Evolutionary conservation across 2,888 invertebrate genomes (phyloP).

Genomic region (Tinea semifulvella): DNA sequence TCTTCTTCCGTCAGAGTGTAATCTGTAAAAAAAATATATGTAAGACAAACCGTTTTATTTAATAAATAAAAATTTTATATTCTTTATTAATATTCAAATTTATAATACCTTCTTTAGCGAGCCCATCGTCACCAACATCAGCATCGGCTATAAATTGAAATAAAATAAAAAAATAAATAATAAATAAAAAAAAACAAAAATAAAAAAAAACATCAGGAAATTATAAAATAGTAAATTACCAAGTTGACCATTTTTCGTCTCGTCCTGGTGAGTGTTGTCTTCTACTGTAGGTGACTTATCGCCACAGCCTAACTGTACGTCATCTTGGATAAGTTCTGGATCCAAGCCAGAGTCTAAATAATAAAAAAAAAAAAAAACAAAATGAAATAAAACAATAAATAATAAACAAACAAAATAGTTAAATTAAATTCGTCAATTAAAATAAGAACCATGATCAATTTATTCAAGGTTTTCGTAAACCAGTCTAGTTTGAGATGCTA

Average conservation of each 20-base stretch:
- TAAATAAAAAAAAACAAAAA: conserved; percentile 19
- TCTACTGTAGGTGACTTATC: conserved; percentile 53
- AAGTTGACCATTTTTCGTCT: conserved; percentile 61
- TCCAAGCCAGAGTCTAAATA: conserved; percentile 71
- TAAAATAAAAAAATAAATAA: conserved; percentile 24
- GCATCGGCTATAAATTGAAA: conserved; percentile 44
- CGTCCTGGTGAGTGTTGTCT: conserved; percentile 54
- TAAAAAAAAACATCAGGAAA: conserved; percentile 19
- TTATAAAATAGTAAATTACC: conserved; percentile 45
- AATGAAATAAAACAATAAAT: conserved; percentile 16
- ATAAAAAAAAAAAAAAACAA: conserved; percentile 20
- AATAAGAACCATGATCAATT: conserved; percentile 3
- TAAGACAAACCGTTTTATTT: neutral
- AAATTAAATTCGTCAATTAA: too few relatives aligned
- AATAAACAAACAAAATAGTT: neutral
- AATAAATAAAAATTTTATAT: neutral
- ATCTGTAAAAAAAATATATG: conserved; percentile 61
- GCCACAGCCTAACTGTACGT: conserved; percentile 51
- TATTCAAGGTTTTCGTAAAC: conserved; percentile 11
- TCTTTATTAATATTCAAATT: conserved; percentile 16
- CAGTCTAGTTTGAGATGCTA: neutral
- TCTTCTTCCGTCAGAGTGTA: conserved; percentile 91
- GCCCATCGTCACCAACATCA: conserved; percentile 48
- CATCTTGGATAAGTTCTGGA: conserved; percentile 69
- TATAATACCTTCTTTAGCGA: conserved; percentile 47